phyloP scores from a whole-genome alignment of 2,113 vertebrate genomes.

The Oryzias celebensis region DNA sequence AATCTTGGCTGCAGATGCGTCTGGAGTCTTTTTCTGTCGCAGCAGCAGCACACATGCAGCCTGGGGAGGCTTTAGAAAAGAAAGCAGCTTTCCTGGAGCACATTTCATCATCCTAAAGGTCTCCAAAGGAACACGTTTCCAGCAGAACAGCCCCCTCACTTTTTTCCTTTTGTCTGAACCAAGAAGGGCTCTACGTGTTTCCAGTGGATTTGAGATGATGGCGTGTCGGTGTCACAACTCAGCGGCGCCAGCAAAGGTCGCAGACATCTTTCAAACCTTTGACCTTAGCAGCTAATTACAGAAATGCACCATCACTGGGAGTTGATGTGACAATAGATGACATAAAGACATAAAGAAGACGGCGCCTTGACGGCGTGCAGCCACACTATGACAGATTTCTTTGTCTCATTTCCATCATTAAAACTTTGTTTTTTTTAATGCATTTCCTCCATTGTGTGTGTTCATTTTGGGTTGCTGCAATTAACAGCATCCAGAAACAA shows the following conservation, averaged over 20 bases:
- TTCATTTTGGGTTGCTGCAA: too few species aligned
- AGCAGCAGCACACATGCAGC: too few species aligned
- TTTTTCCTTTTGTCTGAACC: too few species aligned
- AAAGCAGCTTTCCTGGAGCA: background rate
- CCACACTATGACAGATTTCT: slow-evolving; percentile 9
- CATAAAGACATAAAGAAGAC: slow-evolving; percentile 20
- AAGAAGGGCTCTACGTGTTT: too few species aligned
- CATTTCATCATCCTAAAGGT: background rate
- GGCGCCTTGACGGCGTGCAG: slow-evolving; percentile 32
- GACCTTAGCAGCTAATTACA: slow-evolving; percentile 31
- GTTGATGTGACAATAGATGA: slow-evolving; percentile 4
- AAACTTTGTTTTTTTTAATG: slow-evolving; percentile 1
- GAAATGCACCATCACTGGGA: slow-evolving; percentile 10
- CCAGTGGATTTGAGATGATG: too few species aligned
- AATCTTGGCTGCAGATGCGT: too few species aligned
- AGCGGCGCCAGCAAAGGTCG: slow-evolving; percentile 10
- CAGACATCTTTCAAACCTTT: slow-evolving; percentile 11
- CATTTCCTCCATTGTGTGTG: background rate
- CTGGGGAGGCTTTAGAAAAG: too few species aligned
- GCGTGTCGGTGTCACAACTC: background rate
- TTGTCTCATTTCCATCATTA: slow-evolving; percentile 34
- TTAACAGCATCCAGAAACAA: too few species aligned
- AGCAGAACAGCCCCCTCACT: too few species aligned
- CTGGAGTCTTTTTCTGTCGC: too few species aligned
- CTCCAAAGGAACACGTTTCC: background rate